Conservation (phyloP, 1,140 invertebrate species). For the Zaprionus africanus region DNA sequence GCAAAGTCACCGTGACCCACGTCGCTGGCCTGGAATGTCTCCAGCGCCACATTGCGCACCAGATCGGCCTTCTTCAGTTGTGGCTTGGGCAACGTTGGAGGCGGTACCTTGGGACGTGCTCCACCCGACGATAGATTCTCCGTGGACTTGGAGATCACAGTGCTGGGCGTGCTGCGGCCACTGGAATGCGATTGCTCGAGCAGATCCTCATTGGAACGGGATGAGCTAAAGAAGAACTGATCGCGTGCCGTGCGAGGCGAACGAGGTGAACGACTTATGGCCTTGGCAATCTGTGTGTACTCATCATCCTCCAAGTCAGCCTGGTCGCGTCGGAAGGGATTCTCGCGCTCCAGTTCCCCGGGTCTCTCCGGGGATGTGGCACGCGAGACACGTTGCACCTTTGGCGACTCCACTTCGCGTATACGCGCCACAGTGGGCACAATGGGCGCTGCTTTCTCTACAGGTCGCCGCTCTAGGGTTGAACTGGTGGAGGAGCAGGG, state of each 20-base stretch:
- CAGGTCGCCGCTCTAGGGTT: conserved; percentile 56
- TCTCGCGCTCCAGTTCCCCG: conserved; percentile 77
- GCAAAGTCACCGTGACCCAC: conserved; percentile 81
- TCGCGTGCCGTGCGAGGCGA: conserved; percentile 68
- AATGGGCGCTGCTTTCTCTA: conserved; percentile 58
- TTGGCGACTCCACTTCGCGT: conserved; percentile 72
- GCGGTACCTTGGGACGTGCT: conserved; percentile 68
- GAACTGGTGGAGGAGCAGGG: conserved; percentile 69
- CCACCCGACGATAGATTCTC: conserved; percentile 63
- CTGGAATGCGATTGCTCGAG: conserved; percentile 71
- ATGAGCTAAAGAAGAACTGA: conserved; percentile 73
- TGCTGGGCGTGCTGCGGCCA: conserved; percentile 71
- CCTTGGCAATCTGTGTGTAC: conserved; percentile 76
- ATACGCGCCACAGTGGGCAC: conserved; percentile 76
- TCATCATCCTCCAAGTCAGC: conserved; percentile 57
- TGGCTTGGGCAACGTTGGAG: conserved; percentile 77
- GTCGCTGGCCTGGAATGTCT: conserved; percentile 76
- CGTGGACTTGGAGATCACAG: conserved; percentile 71
- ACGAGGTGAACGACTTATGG: conserved; percentile 68
- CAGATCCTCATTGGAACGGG: conserved; percentile 75
- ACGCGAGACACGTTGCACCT: conserved; percentile 63
- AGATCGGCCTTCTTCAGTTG: conserved; percentile 79
- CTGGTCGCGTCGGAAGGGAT: conserved; percentile 72
- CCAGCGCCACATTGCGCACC: conserved; percentile 73
- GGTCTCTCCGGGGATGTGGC: conserved; percentile 65